These are phyloP conservation scores for Caenorhabditis sp. DNA, from an alignment of 2,888 invertebrate genomes.

Conservation along the genomic window DNA sequence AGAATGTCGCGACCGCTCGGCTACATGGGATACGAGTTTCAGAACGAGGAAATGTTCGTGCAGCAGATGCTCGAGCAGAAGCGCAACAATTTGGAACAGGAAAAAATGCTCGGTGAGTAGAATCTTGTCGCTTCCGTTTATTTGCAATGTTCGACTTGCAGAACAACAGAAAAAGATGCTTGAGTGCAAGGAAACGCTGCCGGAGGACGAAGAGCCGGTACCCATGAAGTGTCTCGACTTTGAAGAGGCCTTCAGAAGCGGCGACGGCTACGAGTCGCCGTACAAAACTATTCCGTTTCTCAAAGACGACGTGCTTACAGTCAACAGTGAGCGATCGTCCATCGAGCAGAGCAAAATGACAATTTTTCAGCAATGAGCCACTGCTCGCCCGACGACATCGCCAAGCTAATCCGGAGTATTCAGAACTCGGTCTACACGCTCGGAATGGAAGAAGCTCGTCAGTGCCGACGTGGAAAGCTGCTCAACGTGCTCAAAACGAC, in stretches of 20 bases:
- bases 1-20: constrained; percentile 33
- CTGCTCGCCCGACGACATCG: constrained; percentile 52
- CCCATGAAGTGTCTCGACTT: constrained; percentile 47
- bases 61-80: constrained; percentile 27
- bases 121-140: too few species aligned
- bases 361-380: constrained; percentile 52
- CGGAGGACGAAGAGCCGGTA: constrained; percentile 35
- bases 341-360: background rate
- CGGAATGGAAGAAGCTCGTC: constrained; percentile 54
- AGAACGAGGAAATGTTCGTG: constrained; percentile 29
- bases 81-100: background rate
- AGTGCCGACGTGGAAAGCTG: constrained; percentile 53
- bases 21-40: constrained; percentile 37
- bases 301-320: constrained; percentile 44
- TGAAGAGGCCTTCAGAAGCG: constrained; percentile 40
- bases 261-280: constrained; percentile 38
- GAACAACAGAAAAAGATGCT: constrained; percentile 40
- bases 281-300: constrained; percentile 44
- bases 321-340: constrained; percentile 28
- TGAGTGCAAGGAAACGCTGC: constrained; percentile 43
- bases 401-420: constrained; percentile 50
- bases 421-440: constrained; percentile 55
- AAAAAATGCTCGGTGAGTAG: constrained; percentile 20
- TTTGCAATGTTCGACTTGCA: background rate
- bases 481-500: constrained; percentile 28